A percentile compares a stretch with the other conserved stretches of the same genome.
Evolutionary conservation across 1,140 invertebrate species (phyloP).

Genomic region (Dendrolimus punctatus): DNA sequence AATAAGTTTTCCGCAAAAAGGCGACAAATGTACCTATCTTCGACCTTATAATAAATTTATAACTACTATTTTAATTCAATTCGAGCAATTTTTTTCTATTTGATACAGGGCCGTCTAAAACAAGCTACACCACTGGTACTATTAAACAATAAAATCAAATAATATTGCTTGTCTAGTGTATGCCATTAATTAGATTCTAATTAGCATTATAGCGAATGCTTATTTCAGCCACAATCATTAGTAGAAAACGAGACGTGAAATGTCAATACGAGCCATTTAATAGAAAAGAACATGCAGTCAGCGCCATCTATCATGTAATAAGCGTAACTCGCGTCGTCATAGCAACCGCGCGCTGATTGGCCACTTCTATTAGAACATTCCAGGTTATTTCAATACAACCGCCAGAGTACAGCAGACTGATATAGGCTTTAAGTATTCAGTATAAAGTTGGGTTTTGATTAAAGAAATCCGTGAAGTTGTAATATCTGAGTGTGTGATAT

Average conservation of each 20-base stretch:
- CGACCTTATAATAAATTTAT: too few species aligned
- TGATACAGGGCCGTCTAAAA: too few species aligned
- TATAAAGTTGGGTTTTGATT: constrained; percentile 35
- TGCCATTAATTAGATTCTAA: too few species aligned
- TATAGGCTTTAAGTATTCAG: constrained; percentile 25
- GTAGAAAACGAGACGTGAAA: background rate
- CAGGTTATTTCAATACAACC: constrained; percentile 31
- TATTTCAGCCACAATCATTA: background rate
- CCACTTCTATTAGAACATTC: constrained; percentile 32
- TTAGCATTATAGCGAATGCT: too few species aligned
- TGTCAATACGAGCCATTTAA: background rate
- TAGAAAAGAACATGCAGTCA: constrained; percentile 6
- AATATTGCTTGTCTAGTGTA: too few species aligned
- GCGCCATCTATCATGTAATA: constrained; percentile 44
- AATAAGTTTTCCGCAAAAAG: too few species aligned
- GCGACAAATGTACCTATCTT: too few species aligned
- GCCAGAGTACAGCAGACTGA: constrained; percentile 26
- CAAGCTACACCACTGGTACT: too few species aligned
- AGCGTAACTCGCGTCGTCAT: constrained; percentile 36
- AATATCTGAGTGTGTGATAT: constrained; percentile 16
- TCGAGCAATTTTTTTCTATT: too few species aligned
- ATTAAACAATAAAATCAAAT: too few species aligned
- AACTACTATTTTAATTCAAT: too few species aligned
- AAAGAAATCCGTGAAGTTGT: constrained; percentile 16
- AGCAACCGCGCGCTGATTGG: constrained; percentile 60